phyloP scores from a whole-genome alignment of 2,113 vertebrate species.

The Phainopepla nitens region DNA sequence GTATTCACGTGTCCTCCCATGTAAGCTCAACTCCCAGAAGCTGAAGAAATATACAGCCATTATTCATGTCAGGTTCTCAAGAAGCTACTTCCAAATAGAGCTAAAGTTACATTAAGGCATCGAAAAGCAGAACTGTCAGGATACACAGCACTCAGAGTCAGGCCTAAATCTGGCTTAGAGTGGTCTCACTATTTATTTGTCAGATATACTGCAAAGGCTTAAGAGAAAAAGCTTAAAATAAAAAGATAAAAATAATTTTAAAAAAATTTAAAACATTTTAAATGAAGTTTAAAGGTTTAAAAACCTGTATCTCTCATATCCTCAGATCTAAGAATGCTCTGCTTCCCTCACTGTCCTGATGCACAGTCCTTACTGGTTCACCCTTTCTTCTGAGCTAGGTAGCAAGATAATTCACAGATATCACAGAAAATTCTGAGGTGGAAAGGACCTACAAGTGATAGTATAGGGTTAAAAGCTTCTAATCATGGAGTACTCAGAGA shows the following conservation, averaged over 20 bases:
- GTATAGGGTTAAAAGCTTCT: too few species aligned
- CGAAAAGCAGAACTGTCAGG: background rate
- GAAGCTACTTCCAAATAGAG: background rate
- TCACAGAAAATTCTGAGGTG: background rate
- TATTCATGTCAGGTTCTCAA: background rate
- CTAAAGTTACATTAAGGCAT: background rate
- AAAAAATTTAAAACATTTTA: too few species aligned
- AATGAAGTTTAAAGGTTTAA: background rate
- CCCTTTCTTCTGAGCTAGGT: background rate
- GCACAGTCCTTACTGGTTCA: background rate
- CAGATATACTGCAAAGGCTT: background rate
- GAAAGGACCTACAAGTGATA: background rate
- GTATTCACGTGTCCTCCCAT: background rate
- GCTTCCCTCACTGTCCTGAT: too few species aligned
- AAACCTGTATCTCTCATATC: background rate
- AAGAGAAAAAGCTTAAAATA: background rate
- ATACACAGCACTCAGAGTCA: background rate
- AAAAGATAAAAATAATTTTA: background rate
- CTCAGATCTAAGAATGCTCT: background rate
- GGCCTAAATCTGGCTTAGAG: background rate
- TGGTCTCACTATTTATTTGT: background rate
- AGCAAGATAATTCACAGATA: background rate
- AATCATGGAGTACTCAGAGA: too few species aligned
- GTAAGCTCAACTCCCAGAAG: background rate
- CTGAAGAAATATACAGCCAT: background rate